Conservation (phyloP, 2,797 vertebrate species). For the Acrocephalus scirpaceus region DNA sequence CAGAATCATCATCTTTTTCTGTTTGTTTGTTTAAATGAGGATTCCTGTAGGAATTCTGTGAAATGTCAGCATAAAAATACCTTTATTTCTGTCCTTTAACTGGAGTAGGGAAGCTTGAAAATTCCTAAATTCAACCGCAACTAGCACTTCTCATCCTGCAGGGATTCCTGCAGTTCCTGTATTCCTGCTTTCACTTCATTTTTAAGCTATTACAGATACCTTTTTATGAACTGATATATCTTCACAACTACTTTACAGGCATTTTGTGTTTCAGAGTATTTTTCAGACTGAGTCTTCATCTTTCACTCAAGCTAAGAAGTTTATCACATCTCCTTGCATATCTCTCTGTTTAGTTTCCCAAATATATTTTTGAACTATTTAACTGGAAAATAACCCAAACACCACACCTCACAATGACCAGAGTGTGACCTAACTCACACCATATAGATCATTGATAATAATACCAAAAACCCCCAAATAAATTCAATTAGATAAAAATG, state of each 20-base stretch:
- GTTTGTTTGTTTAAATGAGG: constrained; percentile 24
- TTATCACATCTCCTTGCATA: background rate
- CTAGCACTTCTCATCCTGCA: background rate
- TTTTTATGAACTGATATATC: background rate
- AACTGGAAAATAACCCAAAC: background rate
- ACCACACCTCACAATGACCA: background rate
- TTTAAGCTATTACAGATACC: background rate
- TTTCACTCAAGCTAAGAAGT: background rate
- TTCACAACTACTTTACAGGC: background rate
- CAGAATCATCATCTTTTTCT: constrained; percentile 9
- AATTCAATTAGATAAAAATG: background rate
- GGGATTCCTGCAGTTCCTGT: background rate
- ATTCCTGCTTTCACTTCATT: background rate
- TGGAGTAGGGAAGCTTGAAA: background rate
- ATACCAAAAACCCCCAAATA: background rate
- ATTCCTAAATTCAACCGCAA: background rate
- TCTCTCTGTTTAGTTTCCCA: background rate
- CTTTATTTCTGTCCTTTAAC: background rate
- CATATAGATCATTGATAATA: background rate
- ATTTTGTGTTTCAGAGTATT: background rate
- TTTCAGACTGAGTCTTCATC: background rate
- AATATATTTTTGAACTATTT: background rate
- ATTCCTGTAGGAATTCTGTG: constrained; percentile 33
- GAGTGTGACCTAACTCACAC: background rate
- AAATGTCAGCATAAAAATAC: background rate